Percentiles rank a stretch among this genome's conserved stretches.
These are phyloP conservation scores for Urocyon cinereoargenteus DNA, from an alignment of 2,797 vertebrate species.

Conservation along the genomic window DNA sequence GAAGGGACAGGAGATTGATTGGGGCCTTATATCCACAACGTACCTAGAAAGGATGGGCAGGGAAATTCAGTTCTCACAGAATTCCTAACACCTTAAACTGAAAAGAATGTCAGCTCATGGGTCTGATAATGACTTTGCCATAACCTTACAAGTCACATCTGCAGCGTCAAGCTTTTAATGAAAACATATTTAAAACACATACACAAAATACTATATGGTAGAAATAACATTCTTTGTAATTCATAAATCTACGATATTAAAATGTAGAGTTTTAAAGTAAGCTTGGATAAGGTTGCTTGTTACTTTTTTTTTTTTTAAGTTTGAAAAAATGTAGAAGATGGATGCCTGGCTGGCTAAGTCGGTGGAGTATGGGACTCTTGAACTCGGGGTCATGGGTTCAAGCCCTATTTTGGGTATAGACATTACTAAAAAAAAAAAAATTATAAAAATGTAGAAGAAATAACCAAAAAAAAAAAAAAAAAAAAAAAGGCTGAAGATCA, in stretches of 20 bases:
- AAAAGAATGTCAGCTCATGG: neutral
- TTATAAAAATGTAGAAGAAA: neutral
- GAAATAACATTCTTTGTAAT: neutral
- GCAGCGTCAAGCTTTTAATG: neutral
- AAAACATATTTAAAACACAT: slow-evolving; percentile 19
- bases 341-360: neutral
- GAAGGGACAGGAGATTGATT: neutral
- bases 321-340: neutral
- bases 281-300: neutral
- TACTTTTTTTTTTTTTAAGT: neutral
- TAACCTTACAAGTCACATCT: slow-evolving; percentile 36
- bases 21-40: neutral
- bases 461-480: neutral
- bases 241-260: neutral
- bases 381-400: neutral
- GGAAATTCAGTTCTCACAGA: neutral
- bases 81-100: neutral
- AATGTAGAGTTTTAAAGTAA: neutral
- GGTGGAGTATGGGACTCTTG: neutral
- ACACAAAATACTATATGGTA: slow-evolving; percentile 1
- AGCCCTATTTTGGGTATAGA: neutral
- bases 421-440: neutral
- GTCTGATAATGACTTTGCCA: neutral
- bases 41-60: neutral
- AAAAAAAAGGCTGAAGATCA: neutral